A percentile compares a stretch with the other conserved stretches of the same genome.
Conservation (phyloP, 2,888 invertebrate species). For the Caenorhabditis sp. region DNA sequence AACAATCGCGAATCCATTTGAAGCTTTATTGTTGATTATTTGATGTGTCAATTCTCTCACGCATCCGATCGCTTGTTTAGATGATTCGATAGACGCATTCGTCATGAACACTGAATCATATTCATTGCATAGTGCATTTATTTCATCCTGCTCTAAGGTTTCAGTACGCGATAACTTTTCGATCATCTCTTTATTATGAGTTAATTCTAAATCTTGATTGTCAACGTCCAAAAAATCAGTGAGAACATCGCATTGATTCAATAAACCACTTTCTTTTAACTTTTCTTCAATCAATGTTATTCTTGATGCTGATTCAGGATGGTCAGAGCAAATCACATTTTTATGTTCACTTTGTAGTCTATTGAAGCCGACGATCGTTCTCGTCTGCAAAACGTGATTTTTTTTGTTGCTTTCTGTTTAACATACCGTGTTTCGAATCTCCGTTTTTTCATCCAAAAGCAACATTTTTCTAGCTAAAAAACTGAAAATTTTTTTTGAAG, state of each 20-base stretch:
- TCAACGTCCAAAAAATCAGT: constrained; percentile 27
- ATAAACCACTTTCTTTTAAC: constrained; percentile 28
- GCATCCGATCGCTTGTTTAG: constrained; percentile 43
- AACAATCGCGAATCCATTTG: constrained; percentile 54
- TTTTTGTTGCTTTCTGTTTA: background rate
- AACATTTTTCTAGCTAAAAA: background rate
- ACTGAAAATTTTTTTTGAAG: constrained; percentile 3
- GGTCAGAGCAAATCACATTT: constrained; percentile 34
- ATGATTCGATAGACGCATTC: constrained; percentile 12
- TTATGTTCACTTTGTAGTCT: constrained; percentile 26
- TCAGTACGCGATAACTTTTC: constrained; percentile 2
- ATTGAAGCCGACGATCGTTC: constrained; percentile 49
- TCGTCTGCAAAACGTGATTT: constrained; percentile 10
- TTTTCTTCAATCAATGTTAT: constrained; percentile 36
- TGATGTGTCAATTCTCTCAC: constrained; percentile 38
- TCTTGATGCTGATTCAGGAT: constrained; percentile 47
- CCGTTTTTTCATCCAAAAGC: background rate
- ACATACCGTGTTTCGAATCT: background rate
- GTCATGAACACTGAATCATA: constrained; percentile 53
- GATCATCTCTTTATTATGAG: constrained; percentile 35
- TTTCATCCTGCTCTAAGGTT: constrained; percentile 28
- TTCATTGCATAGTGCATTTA: constrained; percentile 26
- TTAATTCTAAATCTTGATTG: constrained; percentile 36
- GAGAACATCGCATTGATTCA: constrained; percentile 38
- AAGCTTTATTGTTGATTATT: constrained; percentile 39